Conservation (phyloP, 2,113 vertebrate genomes). For the Limnothrissa miodon region DNA sequence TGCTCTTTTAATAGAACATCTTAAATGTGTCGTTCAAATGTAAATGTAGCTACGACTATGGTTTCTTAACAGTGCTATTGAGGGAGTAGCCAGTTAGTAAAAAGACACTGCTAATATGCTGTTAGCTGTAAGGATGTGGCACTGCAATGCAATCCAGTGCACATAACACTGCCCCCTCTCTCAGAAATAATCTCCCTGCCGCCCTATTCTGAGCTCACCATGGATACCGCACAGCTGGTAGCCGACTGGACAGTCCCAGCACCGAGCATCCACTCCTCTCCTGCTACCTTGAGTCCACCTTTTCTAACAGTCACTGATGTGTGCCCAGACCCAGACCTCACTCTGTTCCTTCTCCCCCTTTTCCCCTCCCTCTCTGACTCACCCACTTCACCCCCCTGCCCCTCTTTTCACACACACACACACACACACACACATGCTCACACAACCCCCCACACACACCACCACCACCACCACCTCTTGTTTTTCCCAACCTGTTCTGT, state of each 20-base stretch:
- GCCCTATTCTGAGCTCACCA: not conserved
- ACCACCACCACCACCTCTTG: not conserved
- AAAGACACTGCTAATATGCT: not conserved
- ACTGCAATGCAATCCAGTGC: not conserved
- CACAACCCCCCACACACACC: not conserved
- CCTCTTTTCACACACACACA: too few species aligned
- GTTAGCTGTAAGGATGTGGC: not conserved
- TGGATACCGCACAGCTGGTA: not conserved
- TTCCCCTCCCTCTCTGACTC: not conserved
- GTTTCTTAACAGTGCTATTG: too few species aligned
- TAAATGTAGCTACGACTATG: too few species aligned
- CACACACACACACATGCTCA: too few species aligned
- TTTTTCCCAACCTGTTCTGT: not conserved
- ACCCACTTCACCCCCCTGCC: slow-evolving; percentile 10
- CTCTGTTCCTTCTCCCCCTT: not conserved
- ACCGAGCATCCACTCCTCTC: not conserved
- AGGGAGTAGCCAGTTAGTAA: not conserved
- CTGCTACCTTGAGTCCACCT: not conserved
- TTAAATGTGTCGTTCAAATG: too few species aligned
- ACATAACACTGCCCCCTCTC: not conserved
- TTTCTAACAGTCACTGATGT: not conserved
- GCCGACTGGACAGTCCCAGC: not conserved
- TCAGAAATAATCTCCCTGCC: not conserved
- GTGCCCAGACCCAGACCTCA: not conserved
- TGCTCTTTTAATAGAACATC: too few species aligned